A percentile compares a stretch with the other conserved stretches of the same genome.
These are phyloP conservation scores for Microplitis manilae DNA, from an alignment of 2,888 invertebrate genomes.

Conservation along the genomic window DNA sequence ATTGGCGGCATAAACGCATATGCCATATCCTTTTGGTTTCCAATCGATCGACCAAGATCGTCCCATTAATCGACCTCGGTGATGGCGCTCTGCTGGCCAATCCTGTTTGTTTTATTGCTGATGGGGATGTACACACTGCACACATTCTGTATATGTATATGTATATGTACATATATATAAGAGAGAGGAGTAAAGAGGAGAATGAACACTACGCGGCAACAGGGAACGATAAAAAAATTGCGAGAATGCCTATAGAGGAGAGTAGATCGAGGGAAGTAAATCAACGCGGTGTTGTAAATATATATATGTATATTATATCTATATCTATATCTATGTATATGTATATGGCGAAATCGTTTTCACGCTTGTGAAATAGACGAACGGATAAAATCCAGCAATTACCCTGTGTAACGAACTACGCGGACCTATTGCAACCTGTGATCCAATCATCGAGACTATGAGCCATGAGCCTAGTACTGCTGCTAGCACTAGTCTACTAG, in stretches of 20 bases:
- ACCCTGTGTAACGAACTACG: conserved; percentile 35
- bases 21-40: conserved; percentile 24
- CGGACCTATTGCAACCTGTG: conserved; percentile 31
- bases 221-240: conserved; percentile 19
- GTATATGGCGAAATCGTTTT: conserved; percentile 34
- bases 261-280: conserved; percentile 30
- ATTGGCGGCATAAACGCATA: conserved; percentile 30
- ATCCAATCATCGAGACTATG: conserved; percentile 33
- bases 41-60: conserved; percentile 31
- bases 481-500: no score
- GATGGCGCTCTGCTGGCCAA: conserved; percentile 6
- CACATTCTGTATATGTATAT: not conserved
- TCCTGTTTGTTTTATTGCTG: conserved; percentile 26
- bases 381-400: conserved; percentile 35
- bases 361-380: conserved; percentile 37
- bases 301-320: not conserved
- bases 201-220: conserved; percentile 10
- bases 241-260: conserved; percentile 20
- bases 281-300: conserved; percentile 16
- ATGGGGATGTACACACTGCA: conserved; percentile 6
- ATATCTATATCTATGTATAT: not conserved
- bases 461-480: conserved; percentile 25
- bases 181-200: conserved; percentile 11
- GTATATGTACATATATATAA: not conserved
- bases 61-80: conserved; percentile 27